Conservation (phyloP, 2,113 vertebrate genomes). For the Rissa tridactyla region DNA sequence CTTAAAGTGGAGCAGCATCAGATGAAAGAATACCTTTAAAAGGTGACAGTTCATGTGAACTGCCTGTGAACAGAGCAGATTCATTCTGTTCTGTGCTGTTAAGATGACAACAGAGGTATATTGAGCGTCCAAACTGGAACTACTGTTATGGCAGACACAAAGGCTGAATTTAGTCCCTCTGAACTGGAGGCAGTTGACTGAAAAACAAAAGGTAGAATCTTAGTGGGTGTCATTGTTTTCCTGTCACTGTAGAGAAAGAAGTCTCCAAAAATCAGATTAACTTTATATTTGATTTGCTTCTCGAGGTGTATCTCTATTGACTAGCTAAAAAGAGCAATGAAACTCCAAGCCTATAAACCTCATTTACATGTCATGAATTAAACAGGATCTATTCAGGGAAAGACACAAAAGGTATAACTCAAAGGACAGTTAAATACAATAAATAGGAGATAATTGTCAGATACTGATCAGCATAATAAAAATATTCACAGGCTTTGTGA, state of each 20-base stretch:
- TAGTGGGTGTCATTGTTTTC: not conserved
- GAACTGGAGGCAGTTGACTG: not conserved
- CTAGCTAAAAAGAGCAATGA: not conserved
- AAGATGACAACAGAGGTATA: not conserved
- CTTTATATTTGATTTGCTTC: not conserved
- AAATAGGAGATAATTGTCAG: constrained; percentile 3
- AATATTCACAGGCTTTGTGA: not conserved
- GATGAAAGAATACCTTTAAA: not conserved
- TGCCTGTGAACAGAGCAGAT: not conserved
- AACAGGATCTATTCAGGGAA: not conserved
- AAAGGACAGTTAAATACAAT: not conserved
- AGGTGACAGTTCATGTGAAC: not conserved
- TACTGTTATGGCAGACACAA: not conserved
- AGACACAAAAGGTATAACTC: not conserved
- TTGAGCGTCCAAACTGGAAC: not conserved
- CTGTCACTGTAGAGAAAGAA: not conserved
- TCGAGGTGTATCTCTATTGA: not conserved
- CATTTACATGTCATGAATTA: not conserved
- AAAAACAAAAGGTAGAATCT: not conserved
- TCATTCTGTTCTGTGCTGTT: not conserved
- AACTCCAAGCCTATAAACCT: not conserved
- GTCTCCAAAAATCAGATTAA: not conserved
- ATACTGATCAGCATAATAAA: not conserved
- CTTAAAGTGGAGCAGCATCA: not conserved
- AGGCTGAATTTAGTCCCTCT: not conserved